Evolutionary conservation across 2,797 vertebrate genomes (phyloP), one percentile per base, ranked within the genome.

Genomic region (Hyperoplus lanceolatus): DNA sequence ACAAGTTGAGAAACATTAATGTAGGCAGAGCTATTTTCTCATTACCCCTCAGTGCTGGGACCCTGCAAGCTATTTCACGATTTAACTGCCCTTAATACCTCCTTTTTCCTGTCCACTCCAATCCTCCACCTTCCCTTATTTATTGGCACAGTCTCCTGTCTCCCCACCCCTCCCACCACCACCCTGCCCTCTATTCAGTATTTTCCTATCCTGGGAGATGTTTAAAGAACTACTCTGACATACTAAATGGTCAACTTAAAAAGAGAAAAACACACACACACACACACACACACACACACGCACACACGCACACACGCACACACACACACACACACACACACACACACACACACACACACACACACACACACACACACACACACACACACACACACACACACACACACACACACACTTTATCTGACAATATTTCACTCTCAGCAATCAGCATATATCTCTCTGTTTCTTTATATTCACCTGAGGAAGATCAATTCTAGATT

Each of bases 1-100:
- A 88, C 77, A 57, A 65, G 84, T 79, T 58, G 83, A 88, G 89
- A 85, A 42, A 87, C 85, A 95, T 93, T 43, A 68, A 92, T 84
- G 81, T 85, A 77, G 93, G 93, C 93, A 91, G 85, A 87, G 72
- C 85, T 91, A 91, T 95, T 95, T 93, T 90, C 87, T 86, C 75
- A 84, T 90, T 87, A 77, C 81, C 38, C 73, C 71, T 76, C 68
- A 16, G 79, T 74, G 62, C 63, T 61, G 74, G 76, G 81, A 84
- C 74, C 69, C 68, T 75, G 65, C 48, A 77, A 82, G 61, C 72
- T 62, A 74, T 90, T 87, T 83, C 59, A 64, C 71, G 46, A 82
- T 72, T 59, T 77, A 87, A 81, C 58, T 75, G 62, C 70, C 49
- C 71, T 55, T 79, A 77, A 88, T 81, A 53, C 80, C 67, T 73